A percentile compares a stretch with the other conserved stretches of the same genome.
Evolutionary conservation across 1,140 invertebrate genomes (phyloP).

Genomic region (Grapholita molesta): DNA sequence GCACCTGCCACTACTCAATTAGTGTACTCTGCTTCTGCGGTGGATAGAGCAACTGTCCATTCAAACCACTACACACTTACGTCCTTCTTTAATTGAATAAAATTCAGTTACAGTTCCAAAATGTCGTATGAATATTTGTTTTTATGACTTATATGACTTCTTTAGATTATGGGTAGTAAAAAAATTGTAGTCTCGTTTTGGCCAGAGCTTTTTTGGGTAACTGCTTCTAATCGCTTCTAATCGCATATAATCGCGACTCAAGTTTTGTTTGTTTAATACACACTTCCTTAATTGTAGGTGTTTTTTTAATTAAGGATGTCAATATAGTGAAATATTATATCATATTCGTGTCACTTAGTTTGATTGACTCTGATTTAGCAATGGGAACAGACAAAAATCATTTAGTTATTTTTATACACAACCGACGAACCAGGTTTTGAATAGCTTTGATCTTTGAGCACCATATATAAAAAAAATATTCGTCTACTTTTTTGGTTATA

Average conservation of each 20-base stretch:
- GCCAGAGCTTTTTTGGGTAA: background rate
- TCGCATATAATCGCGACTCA: background rate
- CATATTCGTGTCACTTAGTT: background rate
- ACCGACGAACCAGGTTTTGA: too few species aligned
- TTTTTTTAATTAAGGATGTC: background rate
- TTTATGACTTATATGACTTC: background rate
- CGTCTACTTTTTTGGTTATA: too few species aligned
- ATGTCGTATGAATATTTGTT: background rate
- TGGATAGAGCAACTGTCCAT: background rate
- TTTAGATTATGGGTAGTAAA: background rate
- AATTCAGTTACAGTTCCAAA: background rate
- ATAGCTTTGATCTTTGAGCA: too few species aligned
- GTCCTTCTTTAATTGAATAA: background rate
- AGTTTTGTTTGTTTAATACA: background rate
- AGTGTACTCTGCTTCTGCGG: background rate
- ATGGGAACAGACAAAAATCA: too few species aligned
- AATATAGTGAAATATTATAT: background rate
- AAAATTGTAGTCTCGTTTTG: background rate
- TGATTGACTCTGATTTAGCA: too few species aligned
- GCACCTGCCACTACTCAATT: background rate
- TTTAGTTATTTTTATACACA: too few species aligned
- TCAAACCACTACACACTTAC: background rate
- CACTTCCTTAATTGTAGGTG: conserved; percentile 1
- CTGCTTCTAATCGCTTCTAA: background rate
- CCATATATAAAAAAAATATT: too few species aligned